Conservation (phyloP, 2,797 vertebrate species). For the Ibycter americanus region DNA sequence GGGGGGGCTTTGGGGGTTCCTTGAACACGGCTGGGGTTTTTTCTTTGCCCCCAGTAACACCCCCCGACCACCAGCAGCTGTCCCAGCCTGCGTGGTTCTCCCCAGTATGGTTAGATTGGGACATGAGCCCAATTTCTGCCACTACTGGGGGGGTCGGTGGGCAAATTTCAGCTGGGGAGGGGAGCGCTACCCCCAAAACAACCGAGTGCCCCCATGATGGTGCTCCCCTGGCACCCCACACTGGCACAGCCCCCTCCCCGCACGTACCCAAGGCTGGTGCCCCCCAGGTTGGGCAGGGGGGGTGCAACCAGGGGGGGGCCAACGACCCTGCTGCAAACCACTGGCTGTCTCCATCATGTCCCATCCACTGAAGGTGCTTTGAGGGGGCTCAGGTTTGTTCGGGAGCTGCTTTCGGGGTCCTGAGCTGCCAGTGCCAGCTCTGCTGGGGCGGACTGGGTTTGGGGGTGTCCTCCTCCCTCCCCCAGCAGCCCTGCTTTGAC, state of each 20-base stretch:
- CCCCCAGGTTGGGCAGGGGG: rapidly evolving
- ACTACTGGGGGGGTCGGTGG: rapidly evolving
- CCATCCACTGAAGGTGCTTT: rapidly evolving
- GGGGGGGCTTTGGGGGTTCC: background rate
- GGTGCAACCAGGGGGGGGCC: background rate
- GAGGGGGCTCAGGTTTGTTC: rapidly evolving
- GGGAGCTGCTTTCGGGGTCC: background rate
- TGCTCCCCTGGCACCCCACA: no score
- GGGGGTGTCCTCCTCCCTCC: background rate
- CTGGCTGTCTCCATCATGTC: background rate
- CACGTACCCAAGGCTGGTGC: background rate
- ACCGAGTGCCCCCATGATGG: rapidly evolving
- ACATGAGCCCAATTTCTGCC: background rate
- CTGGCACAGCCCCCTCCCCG: rapidly evolving
- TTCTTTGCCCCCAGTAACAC: background rate
- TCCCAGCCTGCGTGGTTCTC: background rate
- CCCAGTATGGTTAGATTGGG: background rate
- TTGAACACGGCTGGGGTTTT: background rate
- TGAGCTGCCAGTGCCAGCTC: background rate
- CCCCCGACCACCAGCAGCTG: background rate
- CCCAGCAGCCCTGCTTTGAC: background rate
- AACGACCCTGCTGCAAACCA: no score
- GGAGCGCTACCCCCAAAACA: background rate
- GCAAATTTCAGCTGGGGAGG: background rate
- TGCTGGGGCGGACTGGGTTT: background rate